These are phyloP conservation scores for Bucco capensis DNA, from an alignment of 2,113 vertebrate genomes.

Conservation along the genomic window DNA sequence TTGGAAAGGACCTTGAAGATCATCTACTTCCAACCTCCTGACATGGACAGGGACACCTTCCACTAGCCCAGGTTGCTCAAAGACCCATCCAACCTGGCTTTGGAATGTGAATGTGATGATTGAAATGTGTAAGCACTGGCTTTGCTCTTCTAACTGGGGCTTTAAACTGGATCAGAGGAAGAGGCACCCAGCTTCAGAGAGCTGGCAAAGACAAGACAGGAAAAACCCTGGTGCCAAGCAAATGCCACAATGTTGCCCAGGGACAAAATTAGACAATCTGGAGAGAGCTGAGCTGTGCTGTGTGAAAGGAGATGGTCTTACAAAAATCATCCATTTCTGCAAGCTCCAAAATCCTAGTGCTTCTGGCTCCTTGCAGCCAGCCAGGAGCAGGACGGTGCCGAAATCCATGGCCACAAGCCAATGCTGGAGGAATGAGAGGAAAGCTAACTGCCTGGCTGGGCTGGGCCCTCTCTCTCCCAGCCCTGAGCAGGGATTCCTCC, in stretches of 20 bases:
- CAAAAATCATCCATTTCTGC: background rate
- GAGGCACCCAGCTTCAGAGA: background rate
- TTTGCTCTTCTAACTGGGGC: background rate
- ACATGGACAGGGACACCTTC: background rate
- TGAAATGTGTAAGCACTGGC: too few species aligned
- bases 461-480: background rate
- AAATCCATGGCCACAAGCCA: background rate
- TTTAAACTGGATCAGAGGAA: background rate
- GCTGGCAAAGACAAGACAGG: background rate
- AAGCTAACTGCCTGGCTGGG: rapidly evolving
- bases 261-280: background rate
- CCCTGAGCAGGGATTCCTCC: background rate
- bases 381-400: background rate
- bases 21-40: too few species aligned
- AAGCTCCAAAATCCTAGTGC: background rate
- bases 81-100: background rate
- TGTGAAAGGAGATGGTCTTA: background rate
- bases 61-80: background rate
- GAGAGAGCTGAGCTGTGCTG: background rate
- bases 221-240: background rate
- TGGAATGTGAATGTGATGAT: background rate
- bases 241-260: background rate
- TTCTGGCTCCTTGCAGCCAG: background rate
- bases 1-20: background rate
- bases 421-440: background rate